These are phyloP conservation scores for Gallinago stenura DNA, from an alignment of 2,797 vertebrate genomes.

Conservation along the genomic window DNA sequence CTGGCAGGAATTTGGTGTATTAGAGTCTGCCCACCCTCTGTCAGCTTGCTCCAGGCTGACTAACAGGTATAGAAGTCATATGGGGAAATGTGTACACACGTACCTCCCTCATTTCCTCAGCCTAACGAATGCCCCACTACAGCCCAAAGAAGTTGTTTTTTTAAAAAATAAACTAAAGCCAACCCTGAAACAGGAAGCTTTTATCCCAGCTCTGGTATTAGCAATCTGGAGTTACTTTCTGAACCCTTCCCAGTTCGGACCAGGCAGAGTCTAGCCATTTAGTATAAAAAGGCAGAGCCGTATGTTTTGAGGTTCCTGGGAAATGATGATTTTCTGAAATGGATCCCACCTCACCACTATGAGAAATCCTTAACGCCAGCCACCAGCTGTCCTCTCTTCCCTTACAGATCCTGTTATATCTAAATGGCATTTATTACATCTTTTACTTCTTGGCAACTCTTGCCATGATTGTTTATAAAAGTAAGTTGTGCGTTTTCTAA, in stretches of 20 bases:
- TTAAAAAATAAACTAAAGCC: background rate
- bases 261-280: background rate
- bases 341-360: background rate
- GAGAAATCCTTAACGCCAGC: slow-evolving; percentile 60
- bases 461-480: slow-evolving; percentile 85
- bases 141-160: background rate
- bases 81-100: background rate
- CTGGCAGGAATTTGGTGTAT: background rate
- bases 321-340: background rate
- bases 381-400: slow-evolving; percentile 83
- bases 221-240: background rate
- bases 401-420: slow-evolving; percentile 82
- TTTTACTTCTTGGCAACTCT: slow-evolving; percentile 85
- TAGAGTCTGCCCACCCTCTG: background rate
- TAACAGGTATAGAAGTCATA: background rate
- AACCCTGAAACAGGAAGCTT: background rate
- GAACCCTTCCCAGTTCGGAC: background rate
- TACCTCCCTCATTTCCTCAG: background rate
- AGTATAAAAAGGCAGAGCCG: background rate
- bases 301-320: background rate
- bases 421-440: slow-evolving; percentile 77
- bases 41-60: background rate
- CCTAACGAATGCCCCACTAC: background rate
- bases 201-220: background rate
- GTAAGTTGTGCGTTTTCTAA: slow-evolving; percentile 73